phyloP scores from a whole-genome alignment of 2,888 invertebrate species.

The Barypeithes pellucidus region DNA sequence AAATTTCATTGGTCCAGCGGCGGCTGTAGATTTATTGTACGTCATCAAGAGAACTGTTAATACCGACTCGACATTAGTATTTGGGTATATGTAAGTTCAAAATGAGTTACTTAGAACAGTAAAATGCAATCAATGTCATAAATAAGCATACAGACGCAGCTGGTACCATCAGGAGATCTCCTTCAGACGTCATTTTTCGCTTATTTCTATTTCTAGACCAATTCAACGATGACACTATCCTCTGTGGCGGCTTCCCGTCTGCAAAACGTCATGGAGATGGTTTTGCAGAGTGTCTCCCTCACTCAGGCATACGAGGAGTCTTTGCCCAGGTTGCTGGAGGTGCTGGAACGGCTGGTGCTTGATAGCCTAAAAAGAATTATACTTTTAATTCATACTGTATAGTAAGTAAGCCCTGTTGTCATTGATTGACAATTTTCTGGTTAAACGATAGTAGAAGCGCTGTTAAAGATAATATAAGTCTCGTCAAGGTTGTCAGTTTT shows the following conservation, averaged over 20 bases:
- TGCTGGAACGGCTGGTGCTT: conserved; percentile 65
- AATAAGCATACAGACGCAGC: not conserved
- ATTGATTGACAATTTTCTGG: too few relatives aligned
- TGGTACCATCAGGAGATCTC: not conserved
- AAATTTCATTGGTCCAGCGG: not conserved
- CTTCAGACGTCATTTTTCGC: conserved; percentile 26
- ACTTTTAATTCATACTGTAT: too few relatives aligned
- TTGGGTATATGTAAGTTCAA: too few relatives aligned
- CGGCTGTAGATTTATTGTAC: too few relatives aligned
- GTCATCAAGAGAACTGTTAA: too few relatives aligned
- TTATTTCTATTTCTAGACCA: conserved; percentile 54
- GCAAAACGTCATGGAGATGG: conserved; percentile 69
- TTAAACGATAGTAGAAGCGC: not conserved
- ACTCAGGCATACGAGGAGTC: conserved; percentile 70
- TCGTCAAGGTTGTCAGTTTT: too few relatives aligned
- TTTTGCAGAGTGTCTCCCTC: conserved; percentile 68
- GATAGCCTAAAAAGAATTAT: conserved; percentile 59
- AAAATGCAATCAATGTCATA: too few relatives aligned
- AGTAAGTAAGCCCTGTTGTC: too few relatives aligned
- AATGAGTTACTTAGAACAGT: too few relatives aligned
- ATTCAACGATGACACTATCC: conserved; percentile 58
- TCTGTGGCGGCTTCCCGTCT: conserved; percentile 58
- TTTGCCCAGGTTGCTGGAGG: conserved; percentile 64
- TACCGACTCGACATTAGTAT: too few relatives aligned
- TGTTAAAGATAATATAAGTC: too few relatives aligned